Evolutionary conservation across 2,888 invertebrate genomes (phyloP).

Genomic region (Sphaeridia pumilis): DNA sequence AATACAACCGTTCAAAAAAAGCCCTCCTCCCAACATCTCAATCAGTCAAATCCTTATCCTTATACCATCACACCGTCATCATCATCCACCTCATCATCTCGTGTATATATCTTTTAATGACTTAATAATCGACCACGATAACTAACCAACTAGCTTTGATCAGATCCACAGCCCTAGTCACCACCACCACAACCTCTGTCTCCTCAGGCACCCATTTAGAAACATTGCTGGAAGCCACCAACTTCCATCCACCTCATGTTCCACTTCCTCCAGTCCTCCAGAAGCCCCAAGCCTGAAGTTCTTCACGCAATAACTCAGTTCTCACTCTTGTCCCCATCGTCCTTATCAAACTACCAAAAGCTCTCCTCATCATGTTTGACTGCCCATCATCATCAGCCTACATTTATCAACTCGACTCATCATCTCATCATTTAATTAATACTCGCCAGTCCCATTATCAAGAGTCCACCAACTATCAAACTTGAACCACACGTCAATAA

Average conservation of each 20-base stretch:
- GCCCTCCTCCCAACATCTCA: slow-evolving; percentile 12
- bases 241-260: neutral
- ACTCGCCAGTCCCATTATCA: too few relatives aligned
- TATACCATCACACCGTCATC: too few relatives aligned
- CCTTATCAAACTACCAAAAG: neutral
- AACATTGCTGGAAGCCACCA: too few relatives aligned
- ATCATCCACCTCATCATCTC: too few relatives aligned
- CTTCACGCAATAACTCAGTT: too few relatives aligned
- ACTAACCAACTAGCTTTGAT: too few relatives aligned
- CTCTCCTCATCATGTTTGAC: neutral
- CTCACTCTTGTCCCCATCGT: neutral
- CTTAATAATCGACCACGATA: slow-evolving; percentile 18
- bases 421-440: too few relatives aligned
- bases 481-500: too few relatives aligned
- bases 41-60: slow-evolving; percentile 14
- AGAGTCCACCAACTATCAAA: too few relatives aligned
- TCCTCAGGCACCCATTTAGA: neutral
- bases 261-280: neutral
- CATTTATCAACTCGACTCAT: too few relatives aligned
- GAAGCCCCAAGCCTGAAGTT: neutral
- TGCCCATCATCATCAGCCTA: too few relatives aligned
- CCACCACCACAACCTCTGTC: neutral
- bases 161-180: too few relatives aligned
- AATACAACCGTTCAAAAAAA: neutral
- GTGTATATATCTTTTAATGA: slow-evolving; percentile 19